Evolutionary conservation across 92 coral and sea anemone genomes (phyloP).

Genomic region (Zoanthus solanderi): DNA sequence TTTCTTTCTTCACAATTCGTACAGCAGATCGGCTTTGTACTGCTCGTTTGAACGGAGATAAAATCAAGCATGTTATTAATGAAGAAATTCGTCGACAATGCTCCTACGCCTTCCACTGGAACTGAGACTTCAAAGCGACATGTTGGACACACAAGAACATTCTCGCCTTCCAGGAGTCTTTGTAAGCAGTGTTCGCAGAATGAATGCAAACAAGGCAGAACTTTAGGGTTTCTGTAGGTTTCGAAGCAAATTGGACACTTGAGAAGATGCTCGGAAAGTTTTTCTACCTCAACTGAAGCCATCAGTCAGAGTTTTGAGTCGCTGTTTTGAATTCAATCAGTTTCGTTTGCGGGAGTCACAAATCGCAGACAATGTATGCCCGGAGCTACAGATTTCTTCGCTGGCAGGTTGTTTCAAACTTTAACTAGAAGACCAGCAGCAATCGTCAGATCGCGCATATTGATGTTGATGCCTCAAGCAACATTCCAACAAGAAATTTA

Average conservation of each 20-base stretch:
- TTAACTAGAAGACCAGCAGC: background rate
- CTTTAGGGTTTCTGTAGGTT: conserved; percentile 90
- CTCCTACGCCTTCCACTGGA: conserved; percentile 89
- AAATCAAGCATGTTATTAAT: conserved; percentile 98
- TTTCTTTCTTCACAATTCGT: conserved; percentile 92
- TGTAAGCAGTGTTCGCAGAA: conserved; percentile 92
- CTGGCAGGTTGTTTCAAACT: background rate
- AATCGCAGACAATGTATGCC: background rate
- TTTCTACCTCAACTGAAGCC: conserved; percentile 99
- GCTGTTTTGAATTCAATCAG: background rate
- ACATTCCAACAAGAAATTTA: background rate
- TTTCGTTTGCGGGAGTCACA: background rate
- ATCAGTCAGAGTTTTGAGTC: conserved; percentile 32
- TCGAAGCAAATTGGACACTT: conserved; percentile 97
- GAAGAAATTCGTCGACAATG: conserved; percentile 91
- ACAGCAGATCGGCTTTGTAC: conserved; percentile 86
- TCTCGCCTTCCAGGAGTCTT: conserved; percentile 86
- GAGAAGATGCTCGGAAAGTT: conserved; percentile 92
- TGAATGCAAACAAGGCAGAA: conserved; percentile 94
- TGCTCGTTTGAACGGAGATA: conserved; percentile 89
- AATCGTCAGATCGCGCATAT: background rate
- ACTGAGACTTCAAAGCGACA: conserved; percentile 87
- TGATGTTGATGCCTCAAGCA: background rate
- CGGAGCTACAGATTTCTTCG: background rate
- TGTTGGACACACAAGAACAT: conserved; percentile 87